Conservation (phyloP, 2,113 vertebrate genomes). For the Muntiacus muntjak region DNA sequence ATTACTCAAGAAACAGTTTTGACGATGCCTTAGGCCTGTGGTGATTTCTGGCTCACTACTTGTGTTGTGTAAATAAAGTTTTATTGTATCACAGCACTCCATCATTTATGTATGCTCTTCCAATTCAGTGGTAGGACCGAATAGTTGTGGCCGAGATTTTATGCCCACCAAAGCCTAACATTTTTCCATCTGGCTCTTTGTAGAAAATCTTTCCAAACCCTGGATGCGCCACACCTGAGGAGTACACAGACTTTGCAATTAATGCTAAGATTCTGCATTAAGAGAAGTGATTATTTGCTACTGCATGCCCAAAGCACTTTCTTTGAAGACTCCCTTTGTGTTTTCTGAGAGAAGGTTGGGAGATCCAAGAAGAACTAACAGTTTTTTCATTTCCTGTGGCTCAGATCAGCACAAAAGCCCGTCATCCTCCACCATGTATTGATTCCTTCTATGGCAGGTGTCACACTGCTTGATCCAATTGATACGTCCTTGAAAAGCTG, state of each 20-base stretch:
- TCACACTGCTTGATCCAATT: not conserved
- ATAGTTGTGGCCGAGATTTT: not conserved
- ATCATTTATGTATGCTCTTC: not conserved
- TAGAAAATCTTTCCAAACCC: not conserved
- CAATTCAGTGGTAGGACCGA: not conserved
- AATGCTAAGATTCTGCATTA: not conserved
- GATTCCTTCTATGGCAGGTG: not conserved
- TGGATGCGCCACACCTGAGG: not conserved
- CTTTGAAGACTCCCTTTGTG: not conserved
- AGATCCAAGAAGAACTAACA: not conserved
- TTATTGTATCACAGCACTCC: not conserved
- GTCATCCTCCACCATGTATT: not conserved
- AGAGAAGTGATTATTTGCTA: not conserved
- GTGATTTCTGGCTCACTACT: not conserved
- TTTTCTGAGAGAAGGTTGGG: not conserved
- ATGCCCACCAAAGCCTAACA: not conserved
- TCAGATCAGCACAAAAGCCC: not conserved
- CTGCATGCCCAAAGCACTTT: not conserved
- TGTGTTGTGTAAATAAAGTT: not conserved
- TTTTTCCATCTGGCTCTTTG: not conserved
- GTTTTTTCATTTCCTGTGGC: not conserved
- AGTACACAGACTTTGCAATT: not conserved
- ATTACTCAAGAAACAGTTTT: not conserved
- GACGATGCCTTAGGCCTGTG: not conserved
- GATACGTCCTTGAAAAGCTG: not conserved